Conservation (phyloP, 2,888 invertebrate species). For the Entomobrya proxima region DNA sequence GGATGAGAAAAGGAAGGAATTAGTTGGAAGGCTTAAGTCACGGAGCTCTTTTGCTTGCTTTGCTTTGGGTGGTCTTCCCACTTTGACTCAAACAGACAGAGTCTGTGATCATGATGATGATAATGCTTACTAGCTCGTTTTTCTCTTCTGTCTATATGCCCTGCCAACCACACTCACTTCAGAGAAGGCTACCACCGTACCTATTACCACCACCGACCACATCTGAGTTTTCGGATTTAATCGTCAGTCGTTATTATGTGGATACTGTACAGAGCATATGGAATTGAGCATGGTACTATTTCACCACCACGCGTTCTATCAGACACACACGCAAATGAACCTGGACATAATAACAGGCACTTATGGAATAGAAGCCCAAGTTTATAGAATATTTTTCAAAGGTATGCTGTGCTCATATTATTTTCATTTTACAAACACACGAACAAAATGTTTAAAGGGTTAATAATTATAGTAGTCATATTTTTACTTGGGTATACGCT, state of each 20-base stretch:
- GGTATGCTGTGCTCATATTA: no score
- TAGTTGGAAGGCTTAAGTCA: constrained; percentile 59
- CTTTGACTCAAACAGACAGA: constrained; percentile 30
- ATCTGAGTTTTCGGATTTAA: constrained; percentile 58
- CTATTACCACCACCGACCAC: constrained; percentile 46
- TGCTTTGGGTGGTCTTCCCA: constrained; percentile 60
- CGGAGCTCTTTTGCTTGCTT: constrained; percentile 62
- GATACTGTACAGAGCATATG: constrained; percentile 11
- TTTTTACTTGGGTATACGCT: no score
- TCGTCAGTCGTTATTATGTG: constrained; percentile 58
- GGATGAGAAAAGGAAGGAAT: constrained; percentile 36
- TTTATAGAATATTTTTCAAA: no score
- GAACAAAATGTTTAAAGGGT: no score
- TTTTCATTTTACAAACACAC: no score
- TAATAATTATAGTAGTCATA: no score
- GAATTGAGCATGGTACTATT: background rate
- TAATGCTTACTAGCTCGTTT: background rate
- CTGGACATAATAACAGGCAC: background rate
- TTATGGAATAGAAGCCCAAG: no score
- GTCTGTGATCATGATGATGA: background rate
- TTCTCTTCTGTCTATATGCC: background rate
- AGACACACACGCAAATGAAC: background rate
- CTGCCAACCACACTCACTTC: constrained; percentile 17
- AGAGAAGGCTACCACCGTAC: background rate
- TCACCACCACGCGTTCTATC: background rate